These are phyloP conservation scores for Talpa occidentalis DNA, from an alignment of 2,113 vertebrate species.

Conservation along the genomic window DNA sequence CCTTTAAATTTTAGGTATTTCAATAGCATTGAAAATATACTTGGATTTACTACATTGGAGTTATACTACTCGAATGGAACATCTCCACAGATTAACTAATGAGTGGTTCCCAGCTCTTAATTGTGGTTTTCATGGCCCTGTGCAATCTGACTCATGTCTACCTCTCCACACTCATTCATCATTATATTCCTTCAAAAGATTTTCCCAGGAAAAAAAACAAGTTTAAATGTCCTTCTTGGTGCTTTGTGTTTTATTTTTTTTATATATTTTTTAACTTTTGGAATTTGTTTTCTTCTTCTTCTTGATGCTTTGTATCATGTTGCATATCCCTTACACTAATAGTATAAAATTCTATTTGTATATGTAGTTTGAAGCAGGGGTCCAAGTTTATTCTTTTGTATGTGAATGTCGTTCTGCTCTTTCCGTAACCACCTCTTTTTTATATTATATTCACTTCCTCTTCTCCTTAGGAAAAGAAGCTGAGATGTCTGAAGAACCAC, in stretches of 20 bases:
- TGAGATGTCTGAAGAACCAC: not conserved
- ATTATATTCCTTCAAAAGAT: not conserved
- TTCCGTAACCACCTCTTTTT: not conserved
- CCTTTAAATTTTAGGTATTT: not conserved
- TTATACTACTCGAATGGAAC: not conserved
- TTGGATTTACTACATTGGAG: not conserved
- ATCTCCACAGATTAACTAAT: not conserved
- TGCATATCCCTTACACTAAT: too few relatives aligned
- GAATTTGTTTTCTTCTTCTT: too few relatives aligned
- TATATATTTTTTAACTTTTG: too few relatives aligned
- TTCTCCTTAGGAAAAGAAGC: not conserved
- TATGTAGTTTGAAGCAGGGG: too few relatives aligned
- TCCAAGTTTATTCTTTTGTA: too few relatives aligned
- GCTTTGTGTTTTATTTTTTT: too few relatives aligned
- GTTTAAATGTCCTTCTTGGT: too few relatives aligned
- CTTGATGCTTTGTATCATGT: too few relatives aligned
- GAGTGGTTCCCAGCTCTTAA: not conserved
- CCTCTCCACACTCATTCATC: too few relatives aligned
- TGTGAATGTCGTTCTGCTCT: not conserved
- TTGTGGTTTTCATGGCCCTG: not conserved
- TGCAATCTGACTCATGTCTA: not conserved
- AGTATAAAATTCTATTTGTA: too few relatives aligned
- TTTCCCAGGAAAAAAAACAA: not conserved
- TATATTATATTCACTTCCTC: not conserved
- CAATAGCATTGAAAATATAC: not conserved